phyloP scores from a whole-genome alignment of 2,888 invertebrate genomes.

The Tortrix viridana region DNA sequence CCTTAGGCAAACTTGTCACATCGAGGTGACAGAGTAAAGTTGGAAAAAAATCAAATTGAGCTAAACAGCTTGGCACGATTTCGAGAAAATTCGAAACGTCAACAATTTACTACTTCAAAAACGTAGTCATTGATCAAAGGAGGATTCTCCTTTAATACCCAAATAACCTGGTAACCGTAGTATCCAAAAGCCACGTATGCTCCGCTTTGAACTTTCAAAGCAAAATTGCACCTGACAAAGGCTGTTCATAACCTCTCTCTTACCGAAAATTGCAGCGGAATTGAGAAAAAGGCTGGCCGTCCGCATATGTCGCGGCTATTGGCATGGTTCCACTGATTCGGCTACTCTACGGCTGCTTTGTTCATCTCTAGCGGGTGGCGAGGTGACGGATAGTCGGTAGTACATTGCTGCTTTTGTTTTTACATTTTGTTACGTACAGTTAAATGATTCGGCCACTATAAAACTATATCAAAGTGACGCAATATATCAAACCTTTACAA shows the following conservation, averaged over 20 bases:
- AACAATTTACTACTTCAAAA: no score
- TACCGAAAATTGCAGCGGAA: slow-evolving; percentile 56
- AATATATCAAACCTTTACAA: no score
- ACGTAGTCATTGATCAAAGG: no score
- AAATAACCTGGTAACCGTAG: not conserved
- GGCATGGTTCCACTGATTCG: slow-evolving; percentile 69
- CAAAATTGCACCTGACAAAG: slow-evolving; percentile 37
- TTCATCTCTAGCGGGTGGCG: slow-evolving; percentile 23
- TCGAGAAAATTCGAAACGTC: no score
- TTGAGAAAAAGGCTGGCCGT: slow-evolving; percentile 52
- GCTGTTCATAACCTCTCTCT: slow-evolving; percentile 42
- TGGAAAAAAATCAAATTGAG: no score
- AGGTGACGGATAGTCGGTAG: slow-evolving; percentile 27
- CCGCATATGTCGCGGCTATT: slow-evolving; percentile 59
- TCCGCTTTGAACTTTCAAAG: slow-evolving; percentile 8
- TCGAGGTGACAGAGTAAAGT: no score
- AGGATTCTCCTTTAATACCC: no score
- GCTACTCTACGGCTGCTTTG: slow-evolving; percentile 47
- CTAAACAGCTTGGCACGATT: no score
- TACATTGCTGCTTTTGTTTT: slow-evolving; percentile 44
- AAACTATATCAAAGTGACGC: no score
- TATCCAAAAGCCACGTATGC: slow-evolving; percentile 5
- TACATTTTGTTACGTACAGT: no score
- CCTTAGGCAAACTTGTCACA: no score
- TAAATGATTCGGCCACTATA: no score